These are phyloP conservation scores for Fregetta grallaria DNA, from an alignment of 2,113 vertebrate genomes.

Conservation along the genomic window DNA sequence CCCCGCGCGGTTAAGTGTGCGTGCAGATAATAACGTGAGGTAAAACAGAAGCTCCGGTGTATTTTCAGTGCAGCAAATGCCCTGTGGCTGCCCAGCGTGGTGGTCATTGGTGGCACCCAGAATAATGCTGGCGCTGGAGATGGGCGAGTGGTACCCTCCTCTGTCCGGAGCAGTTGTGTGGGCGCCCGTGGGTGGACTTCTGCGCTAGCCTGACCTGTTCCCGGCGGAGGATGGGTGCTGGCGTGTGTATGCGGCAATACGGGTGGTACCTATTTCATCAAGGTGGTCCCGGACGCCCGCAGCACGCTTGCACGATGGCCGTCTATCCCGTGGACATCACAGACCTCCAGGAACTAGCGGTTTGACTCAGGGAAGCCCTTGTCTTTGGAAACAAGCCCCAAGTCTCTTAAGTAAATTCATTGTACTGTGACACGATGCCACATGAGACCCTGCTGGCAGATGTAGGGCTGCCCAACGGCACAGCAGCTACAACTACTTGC, in stretches of 20 bases:
- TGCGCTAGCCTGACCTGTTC: fast-evolving
- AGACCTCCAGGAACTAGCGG: fast-evolving
- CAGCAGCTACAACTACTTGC: background rate
- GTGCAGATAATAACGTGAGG: background rate
- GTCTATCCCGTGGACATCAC: fast-evolving
- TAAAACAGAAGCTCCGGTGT: background rate
- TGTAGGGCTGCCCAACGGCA: background rate
- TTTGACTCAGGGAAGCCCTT: background rate
- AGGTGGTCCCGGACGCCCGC: fast-evolving
- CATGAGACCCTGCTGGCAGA: background rate
- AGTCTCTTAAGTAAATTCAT: background rate
- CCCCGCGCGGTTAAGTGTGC: background rate
- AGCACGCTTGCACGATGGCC: fast-evolving
- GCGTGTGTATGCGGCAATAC: fast-evolving
- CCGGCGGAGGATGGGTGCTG: background rate
- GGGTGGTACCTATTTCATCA: fast-evolving
- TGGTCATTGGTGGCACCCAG: background rate
- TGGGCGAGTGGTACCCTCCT: background rate
- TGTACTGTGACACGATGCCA: background rate
- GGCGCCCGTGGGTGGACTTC: background rate
- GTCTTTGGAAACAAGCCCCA: background rate
- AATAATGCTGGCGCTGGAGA: background rate
- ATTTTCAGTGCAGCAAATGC: background rate
- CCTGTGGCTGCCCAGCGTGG: background rate
- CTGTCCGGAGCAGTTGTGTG: background rate